A percentile compares a stretch with the other conserved stretches of the same genome.
phyloP scores from a whole-genome alignment of 1,140 invertebrate genomes.

The Mycetomoellerius zeteki region DNA sequence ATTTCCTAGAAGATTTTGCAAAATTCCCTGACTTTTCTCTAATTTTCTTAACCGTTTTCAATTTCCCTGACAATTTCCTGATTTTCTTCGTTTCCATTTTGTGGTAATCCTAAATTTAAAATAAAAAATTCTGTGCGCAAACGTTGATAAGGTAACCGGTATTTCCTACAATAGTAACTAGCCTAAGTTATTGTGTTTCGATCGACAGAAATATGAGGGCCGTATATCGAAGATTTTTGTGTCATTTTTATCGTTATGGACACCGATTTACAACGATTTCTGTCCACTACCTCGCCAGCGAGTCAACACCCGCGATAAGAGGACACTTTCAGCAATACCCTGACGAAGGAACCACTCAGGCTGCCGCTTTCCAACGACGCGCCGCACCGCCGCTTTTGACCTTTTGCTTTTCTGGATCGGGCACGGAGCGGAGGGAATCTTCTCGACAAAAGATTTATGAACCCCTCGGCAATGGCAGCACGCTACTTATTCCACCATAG shows the following conservation, averaged over 20 bases:
- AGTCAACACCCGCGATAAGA: constrained; percentile 75
- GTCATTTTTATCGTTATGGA: constrained; percentile 16
- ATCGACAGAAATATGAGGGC: constrained; percentile 12
- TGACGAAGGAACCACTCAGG: constrained; percentile 67
- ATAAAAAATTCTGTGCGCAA: neutral
- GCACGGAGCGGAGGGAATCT: constrained; percentile 71
- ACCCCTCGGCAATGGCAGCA: constrained; percentile 77
- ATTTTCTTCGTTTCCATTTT: too few relatives aligned
- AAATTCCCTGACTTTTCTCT: too few relatives aligned
- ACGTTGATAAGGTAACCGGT: neutral
- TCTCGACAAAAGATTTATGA: constrained; percentile 82
- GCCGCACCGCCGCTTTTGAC: constrained; percentile 75
- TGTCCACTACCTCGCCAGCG: constrained; percentile 36
- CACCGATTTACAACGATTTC: constrained; percentile 62
- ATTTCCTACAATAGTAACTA: neutral
- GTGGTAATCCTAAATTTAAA: neutral
- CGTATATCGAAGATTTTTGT: neutral
- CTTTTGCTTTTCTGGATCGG: constrained; percentile 80
- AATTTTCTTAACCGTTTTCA: too few relatives aligned
- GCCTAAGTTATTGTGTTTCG: neutral
- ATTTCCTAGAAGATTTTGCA: too few relatives aligned
- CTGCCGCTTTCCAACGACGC: constrained; percentile 30
- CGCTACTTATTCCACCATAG: constrained; percentile 80
- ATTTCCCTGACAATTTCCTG: too few relatives aligned
- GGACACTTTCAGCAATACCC: constrained; percentile 70